phyloP scores from a whole-genome alignment of 2,797 vertebrate species.

The Poecilia picta region DNA sequence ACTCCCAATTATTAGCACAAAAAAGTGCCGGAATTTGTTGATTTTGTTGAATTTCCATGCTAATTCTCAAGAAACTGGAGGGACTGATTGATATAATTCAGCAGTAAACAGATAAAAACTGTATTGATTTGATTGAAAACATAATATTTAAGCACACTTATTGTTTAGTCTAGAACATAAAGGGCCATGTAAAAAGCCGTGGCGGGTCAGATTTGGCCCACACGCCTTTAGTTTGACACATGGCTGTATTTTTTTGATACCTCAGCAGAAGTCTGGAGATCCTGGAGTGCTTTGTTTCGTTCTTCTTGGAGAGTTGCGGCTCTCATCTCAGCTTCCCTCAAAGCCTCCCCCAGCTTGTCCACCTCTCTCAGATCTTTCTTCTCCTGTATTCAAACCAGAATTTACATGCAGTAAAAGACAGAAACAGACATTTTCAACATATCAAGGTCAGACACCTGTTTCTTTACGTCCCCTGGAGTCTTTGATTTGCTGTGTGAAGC shows the following conservation, averaged over 20 bases:
- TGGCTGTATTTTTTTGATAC: constrained; percentile 32
- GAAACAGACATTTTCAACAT: not conserved
- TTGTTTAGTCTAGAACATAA: too few species aligned
- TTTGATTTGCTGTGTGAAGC: constrained; percentile 27
- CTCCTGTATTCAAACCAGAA: constrained; percentile 39
- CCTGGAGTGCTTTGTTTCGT: constrained; percentile 59
- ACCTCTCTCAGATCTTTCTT: constrained; percentile 62
- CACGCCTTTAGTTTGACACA: not conserved
- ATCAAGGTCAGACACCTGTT: constrained; percentile 46
- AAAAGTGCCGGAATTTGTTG: too few species aligned
- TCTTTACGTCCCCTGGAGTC: constrained; percentile 51
- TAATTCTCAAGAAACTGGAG: too few species aligned
- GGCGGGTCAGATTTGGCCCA: too few species aligned
- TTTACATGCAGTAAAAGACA: not conserved
- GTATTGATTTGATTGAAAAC: too few species aligned
- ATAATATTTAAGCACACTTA: too few species aligned
- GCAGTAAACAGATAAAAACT: too few species aligned
- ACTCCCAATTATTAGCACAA: too few species aligned
- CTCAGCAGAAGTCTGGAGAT: constrained; percentile 67
- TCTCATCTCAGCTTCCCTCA: constrained; percentile 66
- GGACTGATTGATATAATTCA: too few species aligned
- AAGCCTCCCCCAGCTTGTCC: constrained; percentile 60
- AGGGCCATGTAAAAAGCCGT: too few species aligned
- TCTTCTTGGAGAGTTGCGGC: constrained; percentile 67
- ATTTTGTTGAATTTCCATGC: too few species aligned